A percentile compares a stretch with the other conserved stretches of the same genome.
Conservation (phyloP, 2,888 invertebrate species). For the Dioctria linearis region DNA sequence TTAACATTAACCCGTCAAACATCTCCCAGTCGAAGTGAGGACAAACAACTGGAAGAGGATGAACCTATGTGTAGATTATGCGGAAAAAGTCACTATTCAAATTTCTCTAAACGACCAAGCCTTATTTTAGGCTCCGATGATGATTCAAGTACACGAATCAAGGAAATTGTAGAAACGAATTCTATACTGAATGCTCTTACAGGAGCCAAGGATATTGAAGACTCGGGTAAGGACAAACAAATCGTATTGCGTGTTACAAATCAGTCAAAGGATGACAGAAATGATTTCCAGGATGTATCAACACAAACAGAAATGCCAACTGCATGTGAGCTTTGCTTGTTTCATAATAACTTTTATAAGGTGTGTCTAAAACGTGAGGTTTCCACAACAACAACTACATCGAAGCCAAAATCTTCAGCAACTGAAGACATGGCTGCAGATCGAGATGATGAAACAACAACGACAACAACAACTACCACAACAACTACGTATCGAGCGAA, state of each 20-base stretch:
- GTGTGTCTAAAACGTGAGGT: constrained; percentile 69
- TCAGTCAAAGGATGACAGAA: not conserved
- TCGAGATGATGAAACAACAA: constrained; percentile 52
- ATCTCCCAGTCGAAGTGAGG: not conserved
- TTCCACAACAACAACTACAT: constrained; percentile 70
- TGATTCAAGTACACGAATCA: not conserved
- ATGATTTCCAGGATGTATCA: constrained; percentile 64
- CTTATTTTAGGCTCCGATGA: not conserved
- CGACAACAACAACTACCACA: constrained; percentile 62
- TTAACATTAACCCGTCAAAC: not conserved
- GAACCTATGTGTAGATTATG: constrained; percentile 57
- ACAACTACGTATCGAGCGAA: constrained; percentile 68
- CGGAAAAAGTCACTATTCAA: constrained; percentile 58
- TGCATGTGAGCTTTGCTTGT: constrained; percentile 67
- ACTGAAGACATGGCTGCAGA: constrained; percentile 23
- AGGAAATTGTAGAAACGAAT: not conserved
- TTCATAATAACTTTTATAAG: constrained; percentile 70
- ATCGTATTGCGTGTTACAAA: constrained; percentile 22
- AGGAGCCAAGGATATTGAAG: not conserved
- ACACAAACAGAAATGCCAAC: constrained; percentile 69
- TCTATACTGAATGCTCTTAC: not conserved
- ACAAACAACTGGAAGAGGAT: not conserved
- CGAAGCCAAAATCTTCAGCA: constrained; percentile 63
- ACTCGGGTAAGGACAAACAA: constrained; percentile 8
- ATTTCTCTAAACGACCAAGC: constrained; percentile 27